These are phyloP conservation scores for Cryptus armator DNA, from an alignment of 2,888 invertebrate species.

Conservation along the genomic window DNA sequence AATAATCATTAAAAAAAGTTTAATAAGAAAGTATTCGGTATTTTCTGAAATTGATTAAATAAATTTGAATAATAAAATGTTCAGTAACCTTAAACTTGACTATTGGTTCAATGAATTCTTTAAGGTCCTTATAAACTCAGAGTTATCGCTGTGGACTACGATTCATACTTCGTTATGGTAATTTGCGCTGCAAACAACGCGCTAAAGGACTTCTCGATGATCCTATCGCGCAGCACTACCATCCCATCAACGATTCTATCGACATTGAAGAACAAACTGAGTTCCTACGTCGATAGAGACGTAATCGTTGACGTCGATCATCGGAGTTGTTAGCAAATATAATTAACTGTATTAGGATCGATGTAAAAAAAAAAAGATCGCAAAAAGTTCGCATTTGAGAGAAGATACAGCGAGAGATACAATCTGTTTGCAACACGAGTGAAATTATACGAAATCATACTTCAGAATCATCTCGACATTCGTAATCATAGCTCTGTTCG, in stretches of 20 bases:
- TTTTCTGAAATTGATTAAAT: too few relatives aligned
- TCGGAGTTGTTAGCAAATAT: constrained; percentile 33
- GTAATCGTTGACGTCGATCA: constrained; percentile 70
- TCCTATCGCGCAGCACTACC: constrained; percentile 72
- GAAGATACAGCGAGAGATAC: background rate
- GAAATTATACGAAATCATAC: background rate
- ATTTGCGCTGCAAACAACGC: constrained; percentile 67
- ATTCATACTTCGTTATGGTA: constrained; percentile 68
- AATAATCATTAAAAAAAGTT: too few relatives aligned
- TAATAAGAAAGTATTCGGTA: too few relatives aligned
- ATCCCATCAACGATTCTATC: constrained; percentile 64
- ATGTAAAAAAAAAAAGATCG: background rate
- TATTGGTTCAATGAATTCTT: constrained; percentile 55
- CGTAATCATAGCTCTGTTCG: background rate
- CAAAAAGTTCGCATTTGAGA: background rate
- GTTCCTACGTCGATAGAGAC: constrained; percentile 67
- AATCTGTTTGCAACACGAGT: background rate
- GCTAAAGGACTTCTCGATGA: constrained; percentile 73
- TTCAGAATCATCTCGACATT: background rate
- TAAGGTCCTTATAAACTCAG: constrained; percentile 72
- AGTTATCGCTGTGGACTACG: constrained; percentile 66
- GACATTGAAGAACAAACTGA: constrained; percentile 67
- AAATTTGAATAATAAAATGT: too few relatives aligned
- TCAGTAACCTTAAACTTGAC: background rate
- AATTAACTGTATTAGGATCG: background rate